phyloP scores from a whole-genome alignment of 2,113 vertebrate genomes.

The Lepidothrix coronata region DNA sequence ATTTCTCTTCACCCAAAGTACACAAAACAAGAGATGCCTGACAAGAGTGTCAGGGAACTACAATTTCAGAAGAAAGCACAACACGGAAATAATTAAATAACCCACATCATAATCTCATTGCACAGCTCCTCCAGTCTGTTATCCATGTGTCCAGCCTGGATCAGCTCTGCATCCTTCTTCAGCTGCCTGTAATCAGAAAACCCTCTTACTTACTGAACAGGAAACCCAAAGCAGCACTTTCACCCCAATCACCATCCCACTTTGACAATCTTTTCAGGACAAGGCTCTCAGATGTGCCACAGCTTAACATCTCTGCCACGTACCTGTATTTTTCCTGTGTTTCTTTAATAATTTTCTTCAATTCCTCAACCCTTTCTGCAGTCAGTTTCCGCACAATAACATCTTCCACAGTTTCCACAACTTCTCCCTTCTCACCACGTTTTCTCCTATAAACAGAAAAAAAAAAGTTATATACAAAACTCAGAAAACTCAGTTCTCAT shows the following conservation, averaged over 20 bases:
- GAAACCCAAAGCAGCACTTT: not conserved
- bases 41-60: not conserved
- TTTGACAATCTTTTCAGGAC: not conserved
- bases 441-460: conserved; percentile 81
- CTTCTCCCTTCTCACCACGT: conserved; percentile 96
- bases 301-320: not conserved
- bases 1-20: not conserved
- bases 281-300: not conserved
- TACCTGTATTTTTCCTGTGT: conserved; percentile 98
- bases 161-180: conserved; percentile 95
- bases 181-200: conserved; percentile 81
- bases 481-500: not conserved
- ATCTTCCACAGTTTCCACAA: conserved; percentile 98
- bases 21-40: not conserved
- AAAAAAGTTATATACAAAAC: not conserved
- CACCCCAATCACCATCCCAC: not conserved
- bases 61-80: not conserved
- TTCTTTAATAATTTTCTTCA: conserved; percentile 94
- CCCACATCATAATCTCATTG: conserved; percentile 89
- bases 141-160: conserved; percentile 95
- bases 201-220: not conserved
- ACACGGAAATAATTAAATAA: conserved; percentile 47
- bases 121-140: conserved; percentile 91
- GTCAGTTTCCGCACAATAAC: conserved; percentile 96
- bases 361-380: conserved; percentile 92